Percentiles rank a stretch among this genome's conserved stretches.
phyloP scores from a whole-genome alignment of 2,797 vertebrate genomes.

The Melanitta fusca region DNA sequence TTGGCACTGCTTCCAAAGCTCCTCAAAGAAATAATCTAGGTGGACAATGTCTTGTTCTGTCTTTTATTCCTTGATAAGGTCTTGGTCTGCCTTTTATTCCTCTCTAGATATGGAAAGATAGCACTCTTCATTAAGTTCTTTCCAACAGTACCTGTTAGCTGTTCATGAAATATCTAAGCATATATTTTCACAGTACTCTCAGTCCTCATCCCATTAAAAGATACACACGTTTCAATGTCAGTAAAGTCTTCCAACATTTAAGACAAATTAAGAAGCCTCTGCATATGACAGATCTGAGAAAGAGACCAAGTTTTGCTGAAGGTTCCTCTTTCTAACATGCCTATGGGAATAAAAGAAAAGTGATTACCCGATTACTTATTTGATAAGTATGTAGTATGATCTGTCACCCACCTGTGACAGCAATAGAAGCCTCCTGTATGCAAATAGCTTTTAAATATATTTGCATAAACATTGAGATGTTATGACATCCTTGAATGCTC shows the following conservation, averaged over 20 bases:
- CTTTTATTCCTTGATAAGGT: neutral
- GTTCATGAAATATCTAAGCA: constrained; percentile 20
- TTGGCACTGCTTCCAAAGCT: neutral
- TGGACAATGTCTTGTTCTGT: neutral
- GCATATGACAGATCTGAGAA: neutral
- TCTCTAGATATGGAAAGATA: neutral
- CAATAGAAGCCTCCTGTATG: neutral
- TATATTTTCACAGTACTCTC: neutral
- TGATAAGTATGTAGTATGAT: neutral
- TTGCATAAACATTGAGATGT: neutral
- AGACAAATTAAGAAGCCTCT: neutral
- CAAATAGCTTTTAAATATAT: neutral
- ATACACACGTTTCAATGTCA: constrained; percentile 33
- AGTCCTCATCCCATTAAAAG: constrained; percentile 28
- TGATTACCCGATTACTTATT: neutral
- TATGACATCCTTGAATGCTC: neutral
- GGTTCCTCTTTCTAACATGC: neutral
- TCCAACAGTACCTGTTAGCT: constrained; percentile 12
- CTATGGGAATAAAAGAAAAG: neutral
- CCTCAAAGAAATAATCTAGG: neutral
- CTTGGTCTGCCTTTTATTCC: neutral
- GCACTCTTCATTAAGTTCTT: neutral
- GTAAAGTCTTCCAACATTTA: neutral
- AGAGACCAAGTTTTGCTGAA: neutral
- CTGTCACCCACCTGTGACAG: neutral